Conservation (phyloP, 2,113 vertebrate genomes). For the Miniopterus natalensis region DNA sequence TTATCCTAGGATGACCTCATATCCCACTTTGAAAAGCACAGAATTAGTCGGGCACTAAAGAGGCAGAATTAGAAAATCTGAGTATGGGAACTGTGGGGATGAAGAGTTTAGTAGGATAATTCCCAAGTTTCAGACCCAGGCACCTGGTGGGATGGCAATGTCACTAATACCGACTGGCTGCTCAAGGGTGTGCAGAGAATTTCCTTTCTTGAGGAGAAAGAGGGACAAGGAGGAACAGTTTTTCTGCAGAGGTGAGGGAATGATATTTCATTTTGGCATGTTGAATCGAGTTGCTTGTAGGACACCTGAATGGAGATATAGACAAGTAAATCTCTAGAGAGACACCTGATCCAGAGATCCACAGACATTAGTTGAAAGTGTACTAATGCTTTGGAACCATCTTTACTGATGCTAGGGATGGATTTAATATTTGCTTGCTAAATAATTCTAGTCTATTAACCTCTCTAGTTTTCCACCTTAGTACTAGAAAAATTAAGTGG, state of each 20-base stretch:
- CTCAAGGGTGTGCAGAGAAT: background rate
- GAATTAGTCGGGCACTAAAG: background rate
- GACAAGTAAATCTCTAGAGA: background rate
- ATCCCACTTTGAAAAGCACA: background rate
- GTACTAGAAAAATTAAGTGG: constrained; percentile 30
- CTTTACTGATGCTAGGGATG: background rate
- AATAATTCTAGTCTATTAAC: background rate
- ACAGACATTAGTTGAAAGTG: background rate
- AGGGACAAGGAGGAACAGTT: background rate
- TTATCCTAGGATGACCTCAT: background rate
- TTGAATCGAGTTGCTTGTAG: background rate
- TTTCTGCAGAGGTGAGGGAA: background rate
- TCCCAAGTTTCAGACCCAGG: background rate
- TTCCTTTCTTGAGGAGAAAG: background rate
- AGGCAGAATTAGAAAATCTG: background rate
- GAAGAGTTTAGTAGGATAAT: background rate
- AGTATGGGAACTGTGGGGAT: background rate
- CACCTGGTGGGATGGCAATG: background rate
- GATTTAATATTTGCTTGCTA: background rate
- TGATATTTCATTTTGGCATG: background rate
- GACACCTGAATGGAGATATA: background rate
- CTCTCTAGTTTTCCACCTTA: background rate
- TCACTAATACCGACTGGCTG: background rate
- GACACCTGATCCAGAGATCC: background rate
- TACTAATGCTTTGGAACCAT: background rate